Percentiles rank a stretch among this genome's conserved stretches.
phyloP scores from a whole-genome alignment of 1,140 invertebrate genomes.

The Cryptotermes secundus region DNA sequence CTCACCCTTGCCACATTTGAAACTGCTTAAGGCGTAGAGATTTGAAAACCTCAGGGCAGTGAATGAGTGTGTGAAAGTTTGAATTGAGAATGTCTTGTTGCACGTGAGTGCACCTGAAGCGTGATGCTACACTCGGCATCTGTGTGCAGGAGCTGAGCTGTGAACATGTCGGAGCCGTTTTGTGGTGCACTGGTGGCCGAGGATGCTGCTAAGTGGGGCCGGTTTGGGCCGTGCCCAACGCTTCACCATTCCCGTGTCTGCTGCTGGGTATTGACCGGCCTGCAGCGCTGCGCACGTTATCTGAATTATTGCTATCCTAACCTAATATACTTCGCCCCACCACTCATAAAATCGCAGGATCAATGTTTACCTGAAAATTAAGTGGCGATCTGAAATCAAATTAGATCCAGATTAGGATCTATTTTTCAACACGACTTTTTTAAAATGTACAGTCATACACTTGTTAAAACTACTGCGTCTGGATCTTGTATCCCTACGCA shows the following conservation, averaged over 20 bases:
- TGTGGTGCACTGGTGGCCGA: not conserved
- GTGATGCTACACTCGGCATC: not conserved
- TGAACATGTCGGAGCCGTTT: not conserved
- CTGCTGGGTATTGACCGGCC: slow-evolving; percentile 10
- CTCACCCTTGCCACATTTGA: too few species aligned
- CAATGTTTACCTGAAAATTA: not conserved
- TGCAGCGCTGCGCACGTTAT: not conserved
- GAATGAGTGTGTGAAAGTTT: too few species aligned
- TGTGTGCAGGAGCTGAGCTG: not conserved
- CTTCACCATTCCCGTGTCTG: not conserved
- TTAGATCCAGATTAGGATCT: not conserved
- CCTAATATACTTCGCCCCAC: not conserved
- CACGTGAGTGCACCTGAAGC: too few species aligned
- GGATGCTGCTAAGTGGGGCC: not conserved
- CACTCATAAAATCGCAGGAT: not conserved
- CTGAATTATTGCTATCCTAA: slow-evolving; percentile 8
- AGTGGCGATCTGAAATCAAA: not conserved
- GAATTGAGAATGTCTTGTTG: too few species aligned
- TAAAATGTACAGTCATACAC: not conserved
- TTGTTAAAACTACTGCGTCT: not conserved
- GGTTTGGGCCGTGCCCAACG: not conserved
- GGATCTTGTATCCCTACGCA: not conserved
- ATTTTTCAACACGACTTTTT: not conserved
- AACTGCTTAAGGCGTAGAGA: too few species aligned
- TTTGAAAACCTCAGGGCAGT: too few species aligned